Evolutionary conservation across 2,113 vertebrate genomes (phyloP).

Genomic region (Etheostoma cragini): DNA sequence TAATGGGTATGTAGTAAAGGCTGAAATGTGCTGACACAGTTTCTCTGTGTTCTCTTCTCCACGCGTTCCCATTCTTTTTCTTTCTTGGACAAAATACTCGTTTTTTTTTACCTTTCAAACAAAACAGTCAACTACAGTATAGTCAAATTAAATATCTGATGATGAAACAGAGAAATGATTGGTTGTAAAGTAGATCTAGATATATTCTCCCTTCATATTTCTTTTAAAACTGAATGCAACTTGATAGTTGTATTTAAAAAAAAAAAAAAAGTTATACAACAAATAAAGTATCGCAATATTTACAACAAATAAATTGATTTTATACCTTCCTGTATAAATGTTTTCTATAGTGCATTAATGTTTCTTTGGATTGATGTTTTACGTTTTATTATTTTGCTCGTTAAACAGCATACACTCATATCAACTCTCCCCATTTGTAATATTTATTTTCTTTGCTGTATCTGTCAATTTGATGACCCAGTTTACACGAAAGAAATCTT

Average conservation of each 20-base stretch:
- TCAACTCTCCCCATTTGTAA: slow-evolving; percentile 17
- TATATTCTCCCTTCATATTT: background rate
- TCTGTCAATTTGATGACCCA: slow-evolving; percentile 52
- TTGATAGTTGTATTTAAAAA: background rate
- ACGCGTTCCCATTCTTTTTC: no score
- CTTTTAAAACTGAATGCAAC: background rate
- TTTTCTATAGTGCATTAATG: background rate
- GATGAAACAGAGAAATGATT: background rate
- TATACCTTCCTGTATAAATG: background rate
- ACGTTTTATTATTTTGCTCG: background rate
- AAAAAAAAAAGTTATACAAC: no score
- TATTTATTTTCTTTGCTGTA: slow-evolving; percentile 28
- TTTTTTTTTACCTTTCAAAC: background rate
- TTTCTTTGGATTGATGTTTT: background rate
- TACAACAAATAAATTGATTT: background rate
- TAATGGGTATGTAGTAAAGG: slow-evolving; percentile 78
- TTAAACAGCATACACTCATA: background rate
- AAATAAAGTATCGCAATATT: no score
- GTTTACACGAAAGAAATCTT: slow-evolving; percentile 40
- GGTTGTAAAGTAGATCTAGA: background rate
- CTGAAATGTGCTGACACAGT: background rate
- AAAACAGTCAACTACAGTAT: background rate
- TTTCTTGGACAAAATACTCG: no score
- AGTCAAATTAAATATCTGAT: background rate
- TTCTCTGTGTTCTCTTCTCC: background rate